Percentiles rank a stretch among this genome's conserved stretches.
Conservation (phyloP, 2,888 invertebrate genomes). For the Dryocosmus kuriphilus region DNA sequence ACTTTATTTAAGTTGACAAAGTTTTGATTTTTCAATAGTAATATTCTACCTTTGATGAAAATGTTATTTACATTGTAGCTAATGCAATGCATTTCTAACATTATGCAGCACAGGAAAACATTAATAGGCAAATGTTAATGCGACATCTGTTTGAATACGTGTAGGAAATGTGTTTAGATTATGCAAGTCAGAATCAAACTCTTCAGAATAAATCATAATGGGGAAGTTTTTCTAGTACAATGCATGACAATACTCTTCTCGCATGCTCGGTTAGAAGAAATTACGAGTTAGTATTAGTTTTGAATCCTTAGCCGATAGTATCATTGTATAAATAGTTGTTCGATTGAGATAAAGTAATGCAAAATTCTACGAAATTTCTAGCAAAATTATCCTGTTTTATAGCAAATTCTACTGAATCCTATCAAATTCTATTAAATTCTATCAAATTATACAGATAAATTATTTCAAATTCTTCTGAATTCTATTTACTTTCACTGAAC, state of each 20-base stretch:
- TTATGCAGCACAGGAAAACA: not conserved
- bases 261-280: not conserved
- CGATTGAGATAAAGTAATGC: no score
- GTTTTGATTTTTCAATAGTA: not conserved
- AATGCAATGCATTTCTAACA: not conserved
- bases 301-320: not conserved
- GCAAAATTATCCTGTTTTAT: no score
- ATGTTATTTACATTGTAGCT: not conserved
- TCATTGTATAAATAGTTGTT: no score
- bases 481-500: no score
- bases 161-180: not conserved
- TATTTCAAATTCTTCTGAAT: no score
- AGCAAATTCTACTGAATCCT: no score
- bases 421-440: no score
- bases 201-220: not conserved
- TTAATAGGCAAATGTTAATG: not conserved
- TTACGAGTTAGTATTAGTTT: not conserved
- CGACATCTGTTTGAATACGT: not conserved
- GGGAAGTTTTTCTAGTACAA: not conserved
- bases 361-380: no score
- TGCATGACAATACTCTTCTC: not conserved
- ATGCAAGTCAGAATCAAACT: not conserved
- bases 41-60: not conserved
- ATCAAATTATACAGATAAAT: no score
- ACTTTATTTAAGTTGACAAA: not conserved